Base-by-base conservation (phyloP, 2,113 vertebrate species). In the Psittacula cyanocephala region DNA sequence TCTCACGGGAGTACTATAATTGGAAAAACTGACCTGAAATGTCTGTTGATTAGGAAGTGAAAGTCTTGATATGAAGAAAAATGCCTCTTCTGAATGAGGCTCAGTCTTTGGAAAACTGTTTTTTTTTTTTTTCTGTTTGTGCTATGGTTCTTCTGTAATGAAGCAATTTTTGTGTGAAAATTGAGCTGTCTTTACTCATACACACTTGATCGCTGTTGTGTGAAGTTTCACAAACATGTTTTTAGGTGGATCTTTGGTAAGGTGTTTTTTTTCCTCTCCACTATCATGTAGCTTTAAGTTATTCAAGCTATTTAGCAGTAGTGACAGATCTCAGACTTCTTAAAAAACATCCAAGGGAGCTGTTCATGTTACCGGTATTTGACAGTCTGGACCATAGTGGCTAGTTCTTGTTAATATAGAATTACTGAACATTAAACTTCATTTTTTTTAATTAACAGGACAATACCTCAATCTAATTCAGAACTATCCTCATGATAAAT, bases 101-200 rank as follows among this genome's bases (percentile, higher is more conserved):
- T 57, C 7, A 10, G 23, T 49, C 35, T 82, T 86, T 33, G 31
- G n/a, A 62, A 91, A 81, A 13, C 9, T 23, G 7, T 64, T 79
- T 44, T 44, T 87, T 79, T 44, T 44, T 87, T 80, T 28, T 65
- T 74, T 67, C 52, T 52, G n/a, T 85, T 82, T 89, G 41, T 64
- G 57, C 16, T 77, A 2, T 81, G 57, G 50, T 91, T 78, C 49
- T 72, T 89, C 72, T 37, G 37, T 78, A 94, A 78, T 29, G 60
- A 86, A 92, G 23, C 33, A 88, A 55, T 77, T 86, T 86, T 77
- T 86, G 20, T 63, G 74, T 37, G 14, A 53, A 85, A 65, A 81
- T 75, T 64, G 88, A 85, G 69, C 43, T 91, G 64, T 68, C 72
- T 86, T 90, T 60, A 93, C 86, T 95, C 67, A 80, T 72, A 71